Evolutionary conservation across 2,888 invertebrate species (phyloP), one percentile per base, ranked within the genome.

Genomic region (Pyrgus malvae): DNA sequence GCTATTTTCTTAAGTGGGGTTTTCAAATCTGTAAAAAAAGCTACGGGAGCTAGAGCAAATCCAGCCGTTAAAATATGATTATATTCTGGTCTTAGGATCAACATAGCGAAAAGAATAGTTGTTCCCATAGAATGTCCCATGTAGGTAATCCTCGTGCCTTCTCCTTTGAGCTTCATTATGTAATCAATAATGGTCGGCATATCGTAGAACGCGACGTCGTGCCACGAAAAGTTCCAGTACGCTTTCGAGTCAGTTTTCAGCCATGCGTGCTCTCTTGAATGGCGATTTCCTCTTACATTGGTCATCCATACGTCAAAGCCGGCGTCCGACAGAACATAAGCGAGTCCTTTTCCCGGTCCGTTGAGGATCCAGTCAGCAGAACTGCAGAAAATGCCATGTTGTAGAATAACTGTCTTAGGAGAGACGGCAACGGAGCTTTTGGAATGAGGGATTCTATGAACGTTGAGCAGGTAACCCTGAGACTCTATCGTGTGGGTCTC

Each of bases 81-180:
- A 58, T 94, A 93, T 70, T 94, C 92, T 0, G 94, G 95, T 29
- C 92, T 79, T 37, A 92, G 79, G 0, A 94, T 91, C 58, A 95
- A 89, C 84, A 95, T 92, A 0, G 94, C 93, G 67, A 94, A 94
- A 57, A 94, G 93, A 74, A 93, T 92, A 0, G 96, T 95, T 0
- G 95, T 95, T 0, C 98, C 98, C 94, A 98, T 97, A 0, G 97
- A 98, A 79, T 98, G 97, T 0, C 98, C 98, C 14, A 97, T 91
- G 75, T 97, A 98, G 50, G 92, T 91, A 9, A 90, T 78, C 60
- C 80, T 78, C 0, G 80, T 68, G 12, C 62, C 64, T 2, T 62
- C 45, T 9, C 79, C 80, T 67, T 87, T 89, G 0, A 71, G 45
- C 7, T 74, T 68, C 12, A 76, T 60, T 9, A 91, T 84, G 56